Percentiles rank a stretch among this genome's conserved stretches.
Conservation (phyloP, 2,888 invertebrate genomes). For the Cosmorhoe ocellata region DNA sequence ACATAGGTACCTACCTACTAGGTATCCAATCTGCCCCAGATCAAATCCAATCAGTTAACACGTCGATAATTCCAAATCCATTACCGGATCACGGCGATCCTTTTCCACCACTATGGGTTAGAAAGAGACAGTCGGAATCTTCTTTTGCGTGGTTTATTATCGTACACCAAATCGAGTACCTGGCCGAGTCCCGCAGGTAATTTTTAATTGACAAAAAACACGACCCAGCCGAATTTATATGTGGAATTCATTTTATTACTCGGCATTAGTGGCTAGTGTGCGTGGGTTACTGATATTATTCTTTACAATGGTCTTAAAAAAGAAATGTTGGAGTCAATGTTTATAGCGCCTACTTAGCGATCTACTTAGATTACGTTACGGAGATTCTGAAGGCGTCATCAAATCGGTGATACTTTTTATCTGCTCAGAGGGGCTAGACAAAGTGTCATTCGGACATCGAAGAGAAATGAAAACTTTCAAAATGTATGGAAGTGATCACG, state of each 20-base stretch:
- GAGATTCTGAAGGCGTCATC: constrained; percentile 17
- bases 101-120: constrained; percentile 27
- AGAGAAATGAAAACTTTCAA: too few species aligned
- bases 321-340: constrained; percentile 37
- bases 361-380: constrained; percentile 33
- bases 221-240: constrained; percentile 69
- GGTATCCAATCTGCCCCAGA: constrained; percentile 21
- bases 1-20: too few species aligned
- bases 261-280: constrained; percentile 56
- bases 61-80: constrained; percentile 33
- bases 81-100: constrained; percentile 30
- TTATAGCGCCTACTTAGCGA: constrained; percentile 37
- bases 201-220: constrained; percentile 80
- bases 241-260: constrained; percentile 78
- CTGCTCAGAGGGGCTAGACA: too few species aligned
- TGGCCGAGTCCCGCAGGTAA: constrained; percentile 60
- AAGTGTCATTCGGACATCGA: too few species aligned
- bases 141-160: constrained; percentile 37
- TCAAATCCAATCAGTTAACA: constrained; percentile 34
- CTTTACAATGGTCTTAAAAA: constrained; percentile 47
- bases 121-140: constrained; percentile 28
- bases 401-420: constrained; percentile 8
- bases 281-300: constrained; percentile 56
- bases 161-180: constrained; percentile 61
- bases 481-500: too few species aligned